These are phyloP conservation scores for Eulemur macaco DNA, from an alignment of 2,113 vertebrate species.

Conservation along the genomic window DNA sequence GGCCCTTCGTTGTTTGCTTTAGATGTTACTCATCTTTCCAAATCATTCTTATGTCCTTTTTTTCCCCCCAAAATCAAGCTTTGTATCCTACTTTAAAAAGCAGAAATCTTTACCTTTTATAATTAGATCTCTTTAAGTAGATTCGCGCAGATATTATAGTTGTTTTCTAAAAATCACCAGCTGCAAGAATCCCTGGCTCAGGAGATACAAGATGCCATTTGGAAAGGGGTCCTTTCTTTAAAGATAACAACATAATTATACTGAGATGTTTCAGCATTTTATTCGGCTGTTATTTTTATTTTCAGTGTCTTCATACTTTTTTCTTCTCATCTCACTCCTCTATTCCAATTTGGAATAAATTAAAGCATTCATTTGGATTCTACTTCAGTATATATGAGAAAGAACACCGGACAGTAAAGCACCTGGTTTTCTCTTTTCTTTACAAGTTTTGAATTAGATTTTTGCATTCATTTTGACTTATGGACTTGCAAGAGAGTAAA, in stretches of 20 bases:
- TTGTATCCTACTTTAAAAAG: conserved; percentile 3
- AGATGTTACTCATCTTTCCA: conserved; percentile 18
- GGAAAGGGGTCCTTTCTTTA: conserved; percentile 53
- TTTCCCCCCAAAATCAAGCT: background rate
- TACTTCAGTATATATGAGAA: background rate
- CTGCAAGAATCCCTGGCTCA: conserved; percentile 26
- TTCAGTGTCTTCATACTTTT: conserved; percentile 16
- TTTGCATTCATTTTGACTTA: conserved; percentile 43
- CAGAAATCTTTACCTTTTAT: conserved; percentile 49
- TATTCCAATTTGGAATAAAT: conserved; percentile 39
- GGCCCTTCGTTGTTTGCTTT: background rate
- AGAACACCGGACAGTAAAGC: background rate
- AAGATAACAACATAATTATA: conserved; percentile 59
- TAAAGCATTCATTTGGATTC: conserved; percentile 9
- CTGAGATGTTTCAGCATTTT: conserved; percentile 40
- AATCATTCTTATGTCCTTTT: conserved; percentile 5
- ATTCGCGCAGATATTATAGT: background rate
- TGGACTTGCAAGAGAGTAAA: background rate
- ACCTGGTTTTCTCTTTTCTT: conserved; percentile 33
- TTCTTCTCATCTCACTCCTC: background rate
- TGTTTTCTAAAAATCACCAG: conserved; percentile 39
- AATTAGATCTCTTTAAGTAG: conserved; percentile 46
- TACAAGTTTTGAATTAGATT: conserved; percentile 35
- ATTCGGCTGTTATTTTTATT: conserved; percentile 54
- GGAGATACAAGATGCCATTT: background rate